Evolutionary conservation across 30 jellyfish, hydroid and myxozoan genomes (phyloP), one percentile per base, ranked within the genome.

Genomic region (Cassiopea xamachana): DNA sequence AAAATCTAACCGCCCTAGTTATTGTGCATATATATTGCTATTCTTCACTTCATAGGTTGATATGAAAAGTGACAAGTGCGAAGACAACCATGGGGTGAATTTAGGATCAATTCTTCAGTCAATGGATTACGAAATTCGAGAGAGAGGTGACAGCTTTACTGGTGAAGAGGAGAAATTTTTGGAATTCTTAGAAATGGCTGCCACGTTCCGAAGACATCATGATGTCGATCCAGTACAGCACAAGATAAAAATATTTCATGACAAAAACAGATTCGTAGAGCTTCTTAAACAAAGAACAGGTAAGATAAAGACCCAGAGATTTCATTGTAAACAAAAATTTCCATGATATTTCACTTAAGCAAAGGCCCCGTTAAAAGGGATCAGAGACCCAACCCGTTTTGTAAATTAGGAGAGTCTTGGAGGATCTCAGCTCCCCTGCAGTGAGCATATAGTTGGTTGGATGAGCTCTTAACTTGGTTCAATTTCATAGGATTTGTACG

Each of bases 81-180:
- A 88, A 71, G 95, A 88, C 55, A 15, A 79, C 8, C 90, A 81
- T 51, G 95, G 19, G 14, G 73, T 88, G 27, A 79, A 88, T 47
- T 44, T 88, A 39, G 95, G 95, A 19, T 75, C 90, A 4, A 39
- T 79, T 44, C 79, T 88, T 39, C 95, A 81, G 48, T 79, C 95
- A 10, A 88, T 88, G 95, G 91, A 88, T 39, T 78, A 48, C 27
- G 91, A 69, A 51, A 88, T 88, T 7, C n/a, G 89, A 68, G 74
- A 88, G 48, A 3, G 59, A 43, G 94, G 95, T 7, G 73, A 49
- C 50, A 79, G 60, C 10, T 90, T 90, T 73, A 77, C 85, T 1
- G 97, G 93, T 2, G 55, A 76, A 47, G 97, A 90, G 75, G 93
- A 70, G 14, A 50, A 68, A 48, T 90, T 90, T 73, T 16, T 75